Evolutionary conservation across 1,140 invertebrate species (phyloP).

Genomic region (Leptinotarsa lineolata): DNA sequence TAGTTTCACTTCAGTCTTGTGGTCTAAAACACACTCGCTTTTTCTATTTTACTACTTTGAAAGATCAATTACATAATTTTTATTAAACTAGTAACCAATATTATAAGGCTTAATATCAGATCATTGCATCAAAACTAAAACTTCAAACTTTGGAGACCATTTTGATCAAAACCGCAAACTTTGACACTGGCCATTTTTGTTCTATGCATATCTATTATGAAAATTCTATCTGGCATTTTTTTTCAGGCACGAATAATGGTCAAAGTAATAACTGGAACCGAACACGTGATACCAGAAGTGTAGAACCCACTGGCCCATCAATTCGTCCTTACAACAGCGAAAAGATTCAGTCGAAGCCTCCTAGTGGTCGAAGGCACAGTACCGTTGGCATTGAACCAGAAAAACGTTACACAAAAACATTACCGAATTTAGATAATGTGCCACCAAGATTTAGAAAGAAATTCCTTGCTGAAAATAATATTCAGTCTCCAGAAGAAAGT

Average conservation of each 20-base stretch:
- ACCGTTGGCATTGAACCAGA: slow-evolving; percentile 55
- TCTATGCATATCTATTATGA: no score
- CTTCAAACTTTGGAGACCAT: no score
- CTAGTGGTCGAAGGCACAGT: slow-evolving; percentile 59
- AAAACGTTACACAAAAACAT: slow-evolving; percentile 43
- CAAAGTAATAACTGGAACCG: slow-evolving; percentile 30
- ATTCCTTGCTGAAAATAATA: slow-evolving; percentile 59
- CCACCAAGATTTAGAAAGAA: slow-evolving; percentile 62
- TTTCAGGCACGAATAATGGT: slow-evolving; percentile 21
- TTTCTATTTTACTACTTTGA: no score
- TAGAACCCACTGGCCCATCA: slow-evolving; percentile 57
- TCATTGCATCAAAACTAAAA: no score
- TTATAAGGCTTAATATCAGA: no score
- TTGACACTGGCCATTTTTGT: no score
- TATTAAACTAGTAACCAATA: not conserved
- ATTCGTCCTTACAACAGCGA: slow-evolving; percentile 38
- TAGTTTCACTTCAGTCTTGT: no score
- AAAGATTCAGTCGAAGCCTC: slow-evolving; percentile 61
- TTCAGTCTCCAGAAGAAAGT: slow-evolving; percentile 55
- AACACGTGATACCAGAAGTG: slow-evolving; percentile 61
- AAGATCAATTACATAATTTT: no score
- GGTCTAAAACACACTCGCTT: no score
- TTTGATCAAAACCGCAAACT: no score
- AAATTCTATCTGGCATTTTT: not conserved
- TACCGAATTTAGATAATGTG: slow-evolving; percentile 56